Base-by-base conservation (phyloP, 1,140 invertebrate genomes). In the Papilio aristodemus region DNA sequence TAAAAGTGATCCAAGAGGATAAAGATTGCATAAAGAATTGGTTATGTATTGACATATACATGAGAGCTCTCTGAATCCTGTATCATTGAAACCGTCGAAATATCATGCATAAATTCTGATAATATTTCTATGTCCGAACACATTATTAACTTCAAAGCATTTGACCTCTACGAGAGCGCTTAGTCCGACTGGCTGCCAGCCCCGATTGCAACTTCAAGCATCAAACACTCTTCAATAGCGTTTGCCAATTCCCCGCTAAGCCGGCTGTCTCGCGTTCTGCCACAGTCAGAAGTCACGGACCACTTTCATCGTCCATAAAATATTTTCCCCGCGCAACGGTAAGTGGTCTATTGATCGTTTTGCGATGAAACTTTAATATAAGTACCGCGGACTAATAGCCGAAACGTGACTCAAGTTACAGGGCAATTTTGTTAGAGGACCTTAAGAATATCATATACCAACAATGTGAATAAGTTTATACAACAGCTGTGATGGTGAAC, bases 301-400 rank as follows among this genome's bases (percentile, higher is more conserved):
- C 76, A 76, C 67, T 79, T 71, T 67, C 67, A 70, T 73, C 66
- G 73, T 67, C 74, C 71, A 81, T 87, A 87, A 85, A 83, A 86
- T 85, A 88, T 85, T 87, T 87, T 81, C 74, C 69, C 71, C 75
- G 76, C 71, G 69, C 73, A 84, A 83, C 79, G 70, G 71, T 73
- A 80, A 84, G 73, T 78, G 77, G 80, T 83, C 69, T 79, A 85
- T 83, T 84, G 84, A 88, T 86, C 81, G 83, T 77, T 84, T 80
- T 68, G 73, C 78, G 78, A 80, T 83, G 81, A 85, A 90, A 88
- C 81, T 88, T 87, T 83, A 83, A 78, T 85, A 81, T 81, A 88
- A 86, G 84, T 85, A 87, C 83, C 69, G 70, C 69, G 79, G 79
- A 85, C 78, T 88, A 87, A 89, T 88, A 87, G 85, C 82, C 57